Evolutionary conservation across 1,140 invertebrate genomes (phyloP).

Genomic region (Drosophila leontia): DNA sequence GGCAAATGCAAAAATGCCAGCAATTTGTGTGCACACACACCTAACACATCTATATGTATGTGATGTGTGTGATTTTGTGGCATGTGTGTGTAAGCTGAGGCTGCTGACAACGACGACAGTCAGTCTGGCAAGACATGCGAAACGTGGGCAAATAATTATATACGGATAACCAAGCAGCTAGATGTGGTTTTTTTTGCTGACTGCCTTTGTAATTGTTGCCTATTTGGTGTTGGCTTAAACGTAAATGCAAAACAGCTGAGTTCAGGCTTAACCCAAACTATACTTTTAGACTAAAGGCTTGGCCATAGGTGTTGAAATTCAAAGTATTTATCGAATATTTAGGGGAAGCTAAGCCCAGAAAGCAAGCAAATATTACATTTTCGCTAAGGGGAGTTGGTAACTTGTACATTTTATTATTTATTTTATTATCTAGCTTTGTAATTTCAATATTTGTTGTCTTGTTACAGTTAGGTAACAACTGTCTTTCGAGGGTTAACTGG

Average conservation of each 20-base stretch:
- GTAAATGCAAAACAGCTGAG: slow-evolving; percentile 63
- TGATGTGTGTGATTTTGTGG: slow-evolving; percentile 3
- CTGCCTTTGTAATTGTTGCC: slow-evolving; percentile 75
- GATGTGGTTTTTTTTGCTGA: slow-evolving; percentile 45
- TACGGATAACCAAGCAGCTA: slow-evolving; percentile 55
- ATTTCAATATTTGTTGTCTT: not conserved
- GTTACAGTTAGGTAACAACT: not conserved
- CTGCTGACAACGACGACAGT: slow-evolving; percentile 68
- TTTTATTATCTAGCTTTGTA: not conserved
- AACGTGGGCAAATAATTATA: slow-evolving; percentile 83
- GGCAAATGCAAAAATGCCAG: slow-evolving; percentile 56
- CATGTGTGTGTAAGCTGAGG: slow-evolving; percentile 9
- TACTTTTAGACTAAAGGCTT: slow-evolving; percentile 7
- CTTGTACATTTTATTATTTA: not conserved
- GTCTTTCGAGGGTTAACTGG: slow-evolving; percentile 67
- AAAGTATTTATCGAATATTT: slow-evolving; percentile 1
- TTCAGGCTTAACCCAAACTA: slow-evolving; percentile 51
- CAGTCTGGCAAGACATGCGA: slow-evolving; percentile 80
- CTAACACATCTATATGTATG: slow-evolving; percentile 10
- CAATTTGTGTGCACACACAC: slow-evolving; percentile 54
- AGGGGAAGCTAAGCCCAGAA: not conserved
- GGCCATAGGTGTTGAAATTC: slow-evolving; percentile 1
- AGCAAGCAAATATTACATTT: not conserved
- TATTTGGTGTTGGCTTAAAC: slow-evolving; percentile 79
- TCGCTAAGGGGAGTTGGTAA: too few species aligned